Conservation (phyloP, 1,140 invertebrate genomes). For the Ptiloglossa arizonensis region DNA sequence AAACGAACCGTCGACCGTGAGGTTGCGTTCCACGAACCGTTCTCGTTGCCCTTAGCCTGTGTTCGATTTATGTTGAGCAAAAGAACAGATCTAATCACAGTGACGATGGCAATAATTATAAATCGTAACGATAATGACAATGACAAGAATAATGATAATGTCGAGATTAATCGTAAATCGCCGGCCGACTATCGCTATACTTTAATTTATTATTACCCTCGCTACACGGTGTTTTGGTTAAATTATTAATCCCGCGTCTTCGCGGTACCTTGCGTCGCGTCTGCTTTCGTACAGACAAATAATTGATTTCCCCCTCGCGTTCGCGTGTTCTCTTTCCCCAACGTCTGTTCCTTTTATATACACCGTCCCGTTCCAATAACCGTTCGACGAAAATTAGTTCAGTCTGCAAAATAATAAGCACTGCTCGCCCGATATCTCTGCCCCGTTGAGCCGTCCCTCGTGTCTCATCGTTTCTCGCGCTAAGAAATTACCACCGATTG, state of each 20-base stretch:
- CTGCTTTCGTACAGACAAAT: constrained; percentile 65
- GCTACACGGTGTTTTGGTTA: constrained; percentile 80
- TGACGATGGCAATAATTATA: constrained; percentile 62
- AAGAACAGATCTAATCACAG: constrained; percentile 51
- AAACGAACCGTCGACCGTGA: neutral
- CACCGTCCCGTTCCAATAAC: constrained; percentile 75
- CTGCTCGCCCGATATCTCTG: constrained; percentile 22
- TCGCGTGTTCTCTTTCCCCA: constrained; percentile 45
- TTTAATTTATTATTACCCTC: constrained; percentile 79
- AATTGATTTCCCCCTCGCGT: constrained; percentile 64
- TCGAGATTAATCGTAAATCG: constrained; percentile 74
- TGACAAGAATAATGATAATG: constrained; percentile 70
- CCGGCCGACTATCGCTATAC: constrained; percentile 72
- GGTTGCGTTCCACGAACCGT: neutral
- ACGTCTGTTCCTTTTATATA: constrained; percentile 68
- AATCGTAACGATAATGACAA: constrained; percentile 67
- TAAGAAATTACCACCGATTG: neutral
- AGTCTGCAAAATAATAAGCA: constrained; percentile 51
- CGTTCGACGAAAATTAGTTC: constrained; percentile 72
- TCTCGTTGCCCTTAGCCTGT: neutral
- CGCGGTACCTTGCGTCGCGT: constrained; percentile 26
- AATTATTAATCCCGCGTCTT: constrained; percentile 71
- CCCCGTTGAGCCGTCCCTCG: neutral
- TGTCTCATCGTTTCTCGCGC: neutral
- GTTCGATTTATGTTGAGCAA: constrained; percentile 41